Evolutionary conservation across 2,797 vertebrate species (phyloP), one percentile per base, ranked within the genome.

Genomic region (Falco naumanni): DNA sequence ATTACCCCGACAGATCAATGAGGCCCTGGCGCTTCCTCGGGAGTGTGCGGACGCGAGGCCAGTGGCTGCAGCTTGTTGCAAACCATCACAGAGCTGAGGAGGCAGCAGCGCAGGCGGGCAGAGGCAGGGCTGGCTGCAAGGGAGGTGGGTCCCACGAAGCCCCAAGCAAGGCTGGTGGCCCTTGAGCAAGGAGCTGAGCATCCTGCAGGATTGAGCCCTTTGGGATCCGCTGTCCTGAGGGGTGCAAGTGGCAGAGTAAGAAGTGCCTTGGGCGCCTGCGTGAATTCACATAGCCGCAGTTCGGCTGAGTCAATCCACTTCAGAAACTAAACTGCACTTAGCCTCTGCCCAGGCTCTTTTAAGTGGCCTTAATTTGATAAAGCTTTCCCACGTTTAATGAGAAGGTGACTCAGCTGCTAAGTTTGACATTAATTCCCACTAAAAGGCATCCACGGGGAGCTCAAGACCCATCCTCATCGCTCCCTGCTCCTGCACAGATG

Each of bases 311-410:
- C 93, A 71, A 90, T 81, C 85, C 93, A 50, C 85, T 95, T 81
- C 88, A 84, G 83, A 87, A 28, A 43, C 66, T 84, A 69, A 95
- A 92, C 89, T 79, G 87, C 91, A 90, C 91, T 96, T 95, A 96
- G 72, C 95, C 90, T 94, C 94, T 95, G 93, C 88, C 83, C 90
- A 81, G 85, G 33, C 50, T 84, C 76, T 90, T 71, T 83, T 90
- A 94, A 94, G 85, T 84, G 80, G 83, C 63, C 61, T 91, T 90
- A 95, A 97, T 95, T 94, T 95, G 93, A 95, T 90, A 94, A 93
- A 94, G 84, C 83, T 90, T 95, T 78, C 76, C 69, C 45, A 13
- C 1, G 0, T 79, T 88, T 96, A 91, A 91, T 39, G 45, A 95
- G 87, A 91, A 83, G 80, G 94, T 93, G 85, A 95, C 69, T 90